phyloP scores from a whole-genome alignment of 2,113 vertebrate species.

The Paradisaea rubra region DNA sequence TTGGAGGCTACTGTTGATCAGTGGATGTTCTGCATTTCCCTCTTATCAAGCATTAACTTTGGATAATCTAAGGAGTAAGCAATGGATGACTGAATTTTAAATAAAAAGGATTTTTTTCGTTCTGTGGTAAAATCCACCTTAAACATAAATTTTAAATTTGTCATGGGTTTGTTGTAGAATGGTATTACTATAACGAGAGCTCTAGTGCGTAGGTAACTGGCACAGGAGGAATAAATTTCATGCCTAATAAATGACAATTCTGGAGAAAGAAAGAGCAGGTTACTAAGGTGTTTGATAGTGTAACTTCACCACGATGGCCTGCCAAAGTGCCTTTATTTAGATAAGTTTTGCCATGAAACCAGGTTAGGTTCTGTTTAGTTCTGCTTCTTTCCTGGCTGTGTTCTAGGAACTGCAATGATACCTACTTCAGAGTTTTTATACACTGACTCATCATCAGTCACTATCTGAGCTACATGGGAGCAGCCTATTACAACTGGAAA shows the following conservation, averaged over 20 bases:
- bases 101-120: background rate
- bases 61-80: background rate
- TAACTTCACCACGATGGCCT: background rate
- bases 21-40: background rate
- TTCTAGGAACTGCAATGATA: background rate
- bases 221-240: background rate
- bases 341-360: background rate
- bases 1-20: background rate
- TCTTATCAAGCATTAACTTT: background rate
- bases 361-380: background rate
- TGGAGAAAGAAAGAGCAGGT: background rate
- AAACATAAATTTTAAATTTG: background rate
- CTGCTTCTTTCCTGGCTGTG: background rate
- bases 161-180: background rate
- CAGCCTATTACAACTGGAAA: background rate
- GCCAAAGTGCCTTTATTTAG: background rate
- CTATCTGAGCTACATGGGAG: background rate
- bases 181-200: background rate
- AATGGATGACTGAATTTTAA: background rate
- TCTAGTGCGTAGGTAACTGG: background rate
- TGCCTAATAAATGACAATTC: background rate
- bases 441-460: background rate
- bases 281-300: background rate
- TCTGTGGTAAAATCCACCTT: background rate
- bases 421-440: background rate